phyloP scores from a whole-genome alignment of 2,797 vertebrate genomes.

The Onychomys leucogaster region DNA sequence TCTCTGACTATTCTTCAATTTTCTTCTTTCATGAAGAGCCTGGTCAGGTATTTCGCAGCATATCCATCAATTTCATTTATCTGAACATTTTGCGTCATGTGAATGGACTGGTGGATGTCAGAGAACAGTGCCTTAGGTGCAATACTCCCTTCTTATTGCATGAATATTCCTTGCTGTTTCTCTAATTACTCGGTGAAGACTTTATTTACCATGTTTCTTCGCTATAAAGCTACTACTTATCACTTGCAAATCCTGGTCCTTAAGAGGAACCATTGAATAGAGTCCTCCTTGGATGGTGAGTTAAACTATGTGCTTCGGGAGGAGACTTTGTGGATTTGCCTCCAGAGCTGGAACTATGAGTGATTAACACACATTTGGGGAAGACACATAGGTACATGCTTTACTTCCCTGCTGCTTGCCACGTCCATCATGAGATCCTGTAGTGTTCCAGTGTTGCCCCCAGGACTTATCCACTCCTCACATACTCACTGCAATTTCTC shows the following conservation, averaged over 20 bases:
- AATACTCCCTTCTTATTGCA: not conserved
- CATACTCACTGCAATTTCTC: not conserved
- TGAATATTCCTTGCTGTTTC: not conserved
- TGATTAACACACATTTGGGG: not conserved
- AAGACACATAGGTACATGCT: not conserved
- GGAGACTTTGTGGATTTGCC: not conserved
- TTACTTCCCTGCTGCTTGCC: not conserved
- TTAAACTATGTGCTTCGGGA: not conserved
- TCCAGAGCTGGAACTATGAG: not conserved
- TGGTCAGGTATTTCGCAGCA: not conserved
- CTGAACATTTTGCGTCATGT: not conserved
- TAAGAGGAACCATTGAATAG: not conserved
- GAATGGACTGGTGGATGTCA: not conserved
- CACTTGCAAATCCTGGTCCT: not conserved
- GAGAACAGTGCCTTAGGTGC: not conserved
- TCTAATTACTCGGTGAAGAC: not conserved
- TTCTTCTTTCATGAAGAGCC: not conserved
- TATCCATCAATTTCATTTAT: not conserved
- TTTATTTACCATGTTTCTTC: not conserved
- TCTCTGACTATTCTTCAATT: not conserved
- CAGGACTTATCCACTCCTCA: not conserved
- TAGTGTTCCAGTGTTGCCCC: not conserved
- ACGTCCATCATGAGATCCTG: not conserved
- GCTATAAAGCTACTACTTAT: not conserved
- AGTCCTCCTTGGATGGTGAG: not conserved